phyloP scores from a whole-genome alignment of 2,797 vertebrate species.

The Sarcophilus harrisii region DNA sequence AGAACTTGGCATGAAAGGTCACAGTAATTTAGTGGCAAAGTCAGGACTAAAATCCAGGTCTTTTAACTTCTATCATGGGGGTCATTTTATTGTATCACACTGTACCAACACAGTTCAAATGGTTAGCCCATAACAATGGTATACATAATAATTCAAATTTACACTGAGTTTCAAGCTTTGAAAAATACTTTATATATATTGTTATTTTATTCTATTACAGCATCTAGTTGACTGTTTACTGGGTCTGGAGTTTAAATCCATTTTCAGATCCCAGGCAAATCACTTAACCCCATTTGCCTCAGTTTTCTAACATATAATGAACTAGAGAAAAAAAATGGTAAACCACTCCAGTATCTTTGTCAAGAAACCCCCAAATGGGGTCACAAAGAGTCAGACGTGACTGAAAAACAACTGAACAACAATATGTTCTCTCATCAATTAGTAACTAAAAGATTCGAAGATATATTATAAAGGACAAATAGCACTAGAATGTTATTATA shows the following conservation, averaged over 20 bases:
- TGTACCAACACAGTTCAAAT: not conserved
- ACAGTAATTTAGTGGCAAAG: conserved; percentile 1
- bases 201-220: not conserved
- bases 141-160: not conserved
- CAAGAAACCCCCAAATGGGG: not conserved
- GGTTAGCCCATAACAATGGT: not conserved
- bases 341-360: not conserved
- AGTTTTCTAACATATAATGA: not conserved
- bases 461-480: conserved; percentile 16
- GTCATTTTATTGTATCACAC: conserved; percentile 23
- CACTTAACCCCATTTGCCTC: not conserved
- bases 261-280: not conserved
- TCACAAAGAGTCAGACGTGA: conserved; percentile 8
- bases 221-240: not conserved
- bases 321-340: not conserved
- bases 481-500: not conserved
- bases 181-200: not conserved
- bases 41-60: conserved; percentile 27
- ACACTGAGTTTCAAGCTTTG: not conserved
- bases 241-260: not conserved
- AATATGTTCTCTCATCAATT: not conserved
- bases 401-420: not conserved
- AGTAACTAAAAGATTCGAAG: conserved; percentile 6
- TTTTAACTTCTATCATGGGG: conserved; percentile 6
- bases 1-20: conserved; percentile 27